Evolutionary conservation across 2,113 vertebrate genomes (phyloP).

Genomic region (Triplophysa tibetana): DNA sequence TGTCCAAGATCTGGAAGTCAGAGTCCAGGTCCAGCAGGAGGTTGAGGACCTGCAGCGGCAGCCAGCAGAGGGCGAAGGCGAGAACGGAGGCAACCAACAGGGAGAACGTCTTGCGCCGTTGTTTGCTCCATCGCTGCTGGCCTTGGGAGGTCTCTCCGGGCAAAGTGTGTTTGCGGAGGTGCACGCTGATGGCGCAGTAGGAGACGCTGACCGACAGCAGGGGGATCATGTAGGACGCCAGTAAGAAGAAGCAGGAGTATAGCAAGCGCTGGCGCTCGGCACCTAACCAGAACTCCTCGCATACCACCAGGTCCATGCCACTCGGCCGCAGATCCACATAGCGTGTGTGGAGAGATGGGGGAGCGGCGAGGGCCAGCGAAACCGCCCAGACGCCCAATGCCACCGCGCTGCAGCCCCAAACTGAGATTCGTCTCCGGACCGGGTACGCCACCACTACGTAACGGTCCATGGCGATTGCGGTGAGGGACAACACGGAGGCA

Average conservation of each 20-base stretch:
- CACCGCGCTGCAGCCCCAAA: constrained; percentile 67
- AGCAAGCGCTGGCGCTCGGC: constrained; percentile 66
- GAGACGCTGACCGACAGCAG: constrained; percentile 76
- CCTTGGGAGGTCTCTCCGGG: constrained; percentile 67
- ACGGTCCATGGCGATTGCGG: constrained; percentile 78
- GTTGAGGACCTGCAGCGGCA: constrained; percentile 78
- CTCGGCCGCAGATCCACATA: constrained; percentile 73
- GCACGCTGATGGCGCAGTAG: constrained; percentile 76
- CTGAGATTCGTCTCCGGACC: constrained; percentile 70
- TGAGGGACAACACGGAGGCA: constrained; percentile 76
- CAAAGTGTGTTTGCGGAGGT: constrained; percentile 67
- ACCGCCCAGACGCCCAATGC: constrained; percentile 71
- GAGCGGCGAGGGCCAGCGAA: constrained; percentile 72
- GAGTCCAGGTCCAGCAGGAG: constrained; percentile 75
- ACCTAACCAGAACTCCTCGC: constrained; percentile 78
- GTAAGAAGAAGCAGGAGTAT: constrained; percentile 77
- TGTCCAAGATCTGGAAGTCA: constrained; percentile 74
- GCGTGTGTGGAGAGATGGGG: constrained; percentile 66
- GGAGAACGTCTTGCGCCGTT: constrained; percentile 73
- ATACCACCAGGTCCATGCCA: constrained; percentile 73
- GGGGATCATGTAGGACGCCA: constrained; percentile 77
- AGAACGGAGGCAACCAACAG: constrained; percentile 76
- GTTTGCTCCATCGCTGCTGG: constrained; percentile 72
- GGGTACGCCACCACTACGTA: constrained; percentile 78
- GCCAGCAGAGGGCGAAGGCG: constrained; percentile 78